phyloP scores from a whole-genome alignment of 2,113 vertebrate genomes.

The Theropithecus gelada region DNA sequence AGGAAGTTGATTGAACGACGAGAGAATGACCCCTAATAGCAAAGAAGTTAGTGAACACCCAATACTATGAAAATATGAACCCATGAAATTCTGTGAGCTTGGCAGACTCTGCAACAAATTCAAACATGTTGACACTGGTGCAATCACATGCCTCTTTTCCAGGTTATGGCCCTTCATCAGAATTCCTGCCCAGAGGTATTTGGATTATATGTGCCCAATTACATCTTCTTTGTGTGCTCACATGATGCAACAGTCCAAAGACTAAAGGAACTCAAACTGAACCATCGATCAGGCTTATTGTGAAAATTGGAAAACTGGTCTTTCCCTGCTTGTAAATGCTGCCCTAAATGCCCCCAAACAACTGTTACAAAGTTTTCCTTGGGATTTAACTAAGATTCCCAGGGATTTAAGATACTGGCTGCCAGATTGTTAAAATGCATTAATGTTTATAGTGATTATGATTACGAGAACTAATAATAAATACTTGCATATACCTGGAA shows the following conservation, averaged over 20 bases:
- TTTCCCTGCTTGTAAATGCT: constrained; percentile 61
- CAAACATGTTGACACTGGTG: not conserved
- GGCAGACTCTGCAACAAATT: not conserved
- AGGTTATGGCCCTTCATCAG: constrained; percentile 39
- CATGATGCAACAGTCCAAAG: constrained; percentile 58
- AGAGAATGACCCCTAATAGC: not conserved
- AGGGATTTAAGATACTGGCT: constrained; percentile 71
- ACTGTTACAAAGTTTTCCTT: constrained; percentile 71
- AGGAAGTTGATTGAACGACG: constrained; percentile 48
- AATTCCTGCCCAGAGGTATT: constrained; percentile 40
- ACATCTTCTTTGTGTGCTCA: constrained; percentile 52
- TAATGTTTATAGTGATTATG: constrained; percentile 79
- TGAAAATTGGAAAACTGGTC: constrained; percentile 50
- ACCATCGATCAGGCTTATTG: constrained; percentile 42
- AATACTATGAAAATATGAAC: not conserved
- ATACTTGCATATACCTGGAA: constrained; percentile 70
- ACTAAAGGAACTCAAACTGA: constrained; percentile 11
- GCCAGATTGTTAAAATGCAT: constrained; percentile 72
- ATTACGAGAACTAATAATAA: constrained; percentile 77
- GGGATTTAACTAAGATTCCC: constrained; percentile 73
- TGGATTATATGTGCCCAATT: constrained; percentile 11
- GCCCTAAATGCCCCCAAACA: constrained; percentile 41
- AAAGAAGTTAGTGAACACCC: not conserved
- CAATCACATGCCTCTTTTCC: constrained; percentile 35
- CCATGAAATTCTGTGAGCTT: constrained; percentile 41